Conservation (phyloP, 2,113 vertebrate genomes). For the Lates calcarifer region DNA sequence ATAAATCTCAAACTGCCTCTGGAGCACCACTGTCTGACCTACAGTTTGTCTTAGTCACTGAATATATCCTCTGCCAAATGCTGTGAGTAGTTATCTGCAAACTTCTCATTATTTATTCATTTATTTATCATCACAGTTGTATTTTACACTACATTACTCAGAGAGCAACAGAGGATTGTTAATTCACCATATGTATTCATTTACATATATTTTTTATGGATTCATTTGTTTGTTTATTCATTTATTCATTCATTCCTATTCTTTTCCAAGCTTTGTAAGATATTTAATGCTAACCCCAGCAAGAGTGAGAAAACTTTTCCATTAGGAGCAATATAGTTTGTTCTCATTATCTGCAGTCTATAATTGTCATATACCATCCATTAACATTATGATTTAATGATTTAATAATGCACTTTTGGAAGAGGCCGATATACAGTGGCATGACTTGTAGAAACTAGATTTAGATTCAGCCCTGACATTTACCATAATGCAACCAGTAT, state of each 20-base stretch:
- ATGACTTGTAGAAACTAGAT: background rate
- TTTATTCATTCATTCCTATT: background rate
- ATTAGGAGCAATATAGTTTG: background rate
- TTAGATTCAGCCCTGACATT: background rate
- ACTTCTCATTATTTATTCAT: background rate
- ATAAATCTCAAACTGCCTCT: background rate
- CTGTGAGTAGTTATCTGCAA: background rate
- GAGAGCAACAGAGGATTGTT: background rate
- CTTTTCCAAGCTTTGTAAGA: background rate
- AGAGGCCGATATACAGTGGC: background rate
- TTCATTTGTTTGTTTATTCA: background rate
- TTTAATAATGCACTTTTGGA: background rate
- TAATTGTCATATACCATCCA: background rate
- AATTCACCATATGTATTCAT: constrained; percentile 3
- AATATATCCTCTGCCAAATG: background rate
- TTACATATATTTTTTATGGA: background rate
- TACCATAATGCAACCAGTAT: background rate
- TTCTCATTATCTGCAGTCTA: background rate
- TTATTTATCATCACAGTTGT: background rate
- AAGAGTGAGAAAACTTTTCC: background rate
- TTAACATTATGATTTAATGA: background rate
- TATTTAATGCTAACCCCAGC: background rate
- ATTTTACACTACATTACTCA: background rate
- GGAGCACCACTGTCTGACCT: background rate
- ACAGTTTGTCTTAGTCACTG: background rate